Conservation (phyloP, 1,140 invertebrate species). For the Hypothenemus hampei region DNA sequence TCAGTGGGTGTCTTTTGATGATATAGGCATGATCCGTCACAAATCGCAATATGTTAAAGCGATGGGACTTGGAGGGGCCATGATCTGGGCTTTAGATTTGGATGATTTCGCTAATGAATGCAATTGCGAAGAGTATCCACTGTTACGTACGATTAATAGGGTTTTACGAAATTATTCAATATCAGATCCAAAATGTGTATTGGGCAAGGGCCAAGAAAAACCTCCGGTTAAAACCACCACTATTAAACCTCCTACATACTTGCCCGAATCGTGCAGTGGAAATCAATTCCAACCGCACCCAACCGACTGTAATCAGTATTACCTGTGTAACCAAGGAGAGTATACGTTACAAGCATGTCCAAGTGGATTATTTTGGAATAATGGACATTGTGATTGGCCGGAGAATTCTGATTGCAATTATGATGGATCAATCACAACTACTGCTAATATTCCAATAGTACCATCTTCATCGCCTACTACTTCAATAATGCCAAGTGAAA, state of each 20-base stretch:
- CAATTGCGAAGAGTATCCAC: conserved; percentile 71
- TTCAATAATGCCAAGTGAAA: not conserved
- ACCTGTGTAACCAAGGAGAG: conserved; percentile 67
- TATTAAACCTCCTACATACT: not conserved
- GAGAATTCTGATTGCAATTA: conserved; percentile 59
- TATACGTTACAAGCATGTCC: conserved; percentile 64
- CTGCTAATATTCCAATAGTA: not conserved
- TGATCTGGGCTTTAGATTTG: conserved; percentile 81
- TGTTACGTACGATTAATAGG: conserved; percentile 72
- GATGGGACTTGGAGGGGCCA: conserved; percentile 72
- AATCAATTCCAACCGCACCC: conserved; percentile 59
- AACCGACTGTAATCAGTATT: conserved; percentile 72
- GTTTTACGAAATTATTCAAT: conserved; percentile 60
- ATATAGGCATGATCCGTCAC: conserved; percentile 64
- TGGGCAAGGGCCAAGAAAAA: conserved; percentile 32
- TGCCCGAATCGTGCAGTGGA: conserved; percentile 49
- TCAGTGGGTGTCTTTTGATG: conserved; percentile 84
- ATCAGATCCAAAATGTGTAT: conserved; percentile 41
- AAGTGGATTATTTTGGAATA: conserved; percentile 68
- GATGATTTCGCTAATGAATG: conserved; percentile 70
- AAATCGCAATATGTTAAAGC: conserved; percentile 71
- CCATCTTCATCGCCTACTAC: conserved; percentile 7
- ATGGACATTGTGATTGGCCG: conserved; percentile 75
- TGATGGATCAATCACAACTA: conserved; percentile 31
- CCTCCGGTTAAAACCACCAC: conserved; percentile 16